Evolutionary conservation across 2,113 vertebrate species (phyloP).

Genomic region (Gorilla gorilla): DNA sequence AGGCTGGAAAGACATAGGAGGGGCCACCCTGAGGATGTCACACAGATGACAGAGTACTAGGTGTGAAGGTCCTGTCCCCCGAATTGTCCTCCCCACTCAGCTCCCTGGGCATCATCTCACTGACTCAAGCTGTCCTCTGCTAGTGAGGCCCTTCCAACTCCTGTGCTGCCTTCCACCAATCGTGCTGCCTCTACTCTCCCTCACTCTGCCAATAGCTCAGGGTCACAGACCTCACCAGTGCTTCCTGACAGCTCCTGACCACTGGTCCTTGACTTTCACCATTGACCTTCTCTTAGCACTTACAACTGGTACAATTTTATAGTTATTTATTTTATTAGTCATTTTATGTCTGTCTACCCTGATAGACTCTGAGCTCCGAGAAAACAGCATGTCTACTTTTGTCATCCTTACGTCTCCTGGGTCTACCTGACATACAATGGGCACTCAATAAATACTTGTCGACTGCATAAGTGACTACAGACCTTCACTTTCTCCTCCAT

Average conservation of each 20-base stretch:
- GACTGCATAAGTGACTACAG: background rate
- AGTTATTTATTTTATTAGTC: background rate
- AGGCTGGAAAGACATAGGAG: too few species aligned
- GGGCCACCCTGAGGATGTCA: background rate
- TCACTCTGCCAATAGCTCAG: background rate
- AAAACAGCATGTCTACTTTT: background rate
- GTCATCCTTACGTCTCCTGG: background rate
- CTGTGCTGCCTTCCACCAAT: background rate
- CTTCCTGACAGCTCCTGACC: background rate
- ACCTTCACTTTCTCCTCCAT: background rate
- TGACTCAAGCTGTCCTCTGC: background rate
- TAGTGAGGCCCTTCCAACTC: background rate
- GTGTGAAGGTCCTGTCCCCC: background rate
- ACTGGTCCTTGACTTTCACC: background rate
- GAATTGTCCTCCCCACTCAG: background rate
- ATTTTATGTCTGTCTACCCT: background rate
- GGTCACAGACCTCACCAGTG: background rate
- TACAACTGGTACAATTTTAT: background rate
- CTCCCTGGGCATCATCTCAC: rapidly evolving
- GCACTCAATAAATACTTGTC: background rate
- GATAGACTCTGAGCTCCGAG: background rate
- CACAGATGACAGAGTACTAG: background rate
- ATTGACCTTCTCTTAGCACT: background rate
- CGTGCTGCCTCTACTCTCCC: rapidly evolving
- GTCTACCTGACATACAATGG: background rate